Evolutionary conservation across 2,888 invertebrate species (phyloP), one percentile per base, ranked within the genome.

Genomic region (Tubulanus polymorphus): DNA sequence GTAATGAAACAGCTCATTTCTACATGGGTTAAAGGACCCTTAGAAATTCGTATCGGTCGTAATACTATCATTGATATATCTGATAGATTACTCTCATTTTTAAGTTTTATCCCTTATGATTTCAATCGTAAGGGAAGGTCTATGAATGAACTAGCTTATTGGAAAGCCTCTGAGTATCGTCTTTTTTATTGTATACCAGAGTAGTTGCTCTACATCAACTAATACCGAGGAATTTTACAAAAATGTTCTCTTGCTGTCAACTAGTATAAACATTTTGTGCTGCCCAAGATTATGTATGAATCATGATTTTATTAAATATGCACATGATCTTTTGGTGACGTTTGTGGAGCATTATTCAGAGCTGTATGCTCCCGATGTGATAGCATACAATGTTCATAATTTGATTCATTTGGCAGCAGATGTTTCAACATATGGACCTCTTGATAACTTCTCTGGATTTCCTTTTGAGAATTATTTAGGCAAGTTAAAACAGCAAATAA

Each of bases 101-200:
- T 47, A 20, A 49, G 54, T 23, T 49, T 50, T 15, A 15, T 65
- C 3, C 65, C 65, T 12, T 46, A 48, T 26, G 72, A 73, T 54
- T 73, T 72, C 63, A 60, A 60, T 20, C 48, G 70, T 25, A 66
- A 66, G 51, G 68, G 67, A 10, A 60, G 71, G 50, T 45, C 64
- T 1, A 45, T 74, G n/a, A 46, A 23, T 50, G 63, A 69, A 10
- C 15, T 66, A n/a, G 63, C 66, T 20, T 55, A 62, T 10, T 73
- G 68, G 67, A 73, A 73, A 62, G 71, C 68, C 18, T 70, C 72
- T 15, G 72, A 73, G 51, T 68, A 65, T 28, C 45, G 69, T 23
- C 62, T 63, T 27, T n/a, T n/a, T n/a, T n/a, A n/a, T n/a, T n/a
- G n/a, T n/a, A n/a, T n/a, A n/a, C n/a, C n/a, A n/a, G n/a, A n/a